Evolutionary conservation across 1,140 invertebrate species (phyloP), one percentile per base, ranked within the genome.

Genomic region (Cecropterus lyciades): DNA sequence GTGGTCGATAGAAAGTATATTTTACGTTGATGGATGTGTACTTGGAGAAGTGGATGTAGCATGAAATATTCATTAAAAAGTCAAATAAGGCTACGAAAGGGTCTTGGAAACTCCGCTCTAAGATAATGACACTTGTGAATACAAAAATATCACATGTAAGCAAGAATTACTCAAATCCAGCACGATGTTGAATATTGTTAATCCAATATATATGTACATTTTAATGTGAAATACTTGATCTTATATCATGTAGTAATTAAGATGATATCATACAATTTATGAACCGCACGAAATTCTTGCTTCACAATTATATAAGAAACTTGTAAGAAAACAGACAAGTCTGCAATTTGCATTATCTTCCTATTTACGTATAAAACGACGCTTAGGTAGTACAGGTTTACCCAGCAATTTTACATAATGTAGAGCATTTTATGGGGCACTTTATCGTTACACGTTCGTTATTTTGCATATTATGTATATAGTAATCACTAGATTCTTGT

Each of bases 311-410:
- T 60, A 30, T 60, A 60, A 60, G 13, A 27, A 24, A 57, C 51
- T 40, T 40, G 43, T 60, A 48, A 52, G 49, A 17, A 33, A 13
- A 48, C 27, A 7, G 20, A 16, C 8, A 33, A 48, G 10, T 37
- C 10, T 1, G 48, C 4, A 13, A 42, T 60, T 46, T 30, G 27
- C 56, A 48, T 48, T 60, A 60, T 60, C 57, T 60, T 48, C 27
- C 57, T 43, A 60, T 60, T 60, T 60, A 60, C 57, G 27, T 60
- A 37, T 46, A 60, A 60, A 60, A 30, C 48, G 48, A 51, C 11
- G 17, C 27, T 60, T n/a, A 46, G 24, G 20, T 46, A 15, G 20
- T 57, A 59, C 53, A 43, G 53, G 53, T 57, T 1, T 56, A 27
- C 13, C 46, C 56, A 33, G 43, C 37, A 60, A 45, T 20, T 60